Conservation (phyloP, 2,113 vertebrate species). For the human (Homo sapiens) region DNA sequence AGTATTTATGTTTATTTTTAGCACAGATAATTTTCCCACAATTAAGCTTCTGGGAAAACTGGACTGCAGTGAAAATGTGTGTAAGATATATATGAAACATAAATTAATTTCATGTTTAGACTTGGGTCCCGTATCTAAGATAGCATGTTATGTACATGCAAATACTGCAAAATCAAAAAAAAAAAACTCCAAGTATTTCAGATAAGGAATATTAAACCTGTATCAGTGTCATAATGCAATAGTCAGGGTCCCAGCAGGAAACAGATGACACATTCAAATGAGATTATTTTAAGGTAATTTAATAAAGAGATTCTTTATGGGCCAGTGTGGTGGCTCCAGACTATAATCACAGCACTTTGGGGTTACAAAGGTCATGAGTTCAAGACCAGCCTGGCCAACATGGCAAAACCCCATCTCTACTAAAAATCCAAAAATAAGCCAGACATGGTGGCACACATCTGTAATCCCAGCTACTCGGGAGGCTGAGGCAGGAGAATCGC, state of each 20-base stretch:
- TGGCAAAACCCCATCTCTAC: too few species aligned
- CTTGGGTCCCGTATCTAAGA: background rate
- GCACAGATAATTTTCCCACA: background rate
- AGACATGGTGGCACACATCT: too few species aligned
- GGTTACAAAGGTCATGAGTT: too few species aligned
- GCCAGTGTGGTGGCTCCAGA: too few species aligned
- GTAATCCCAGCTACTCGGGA: too few species aligned
- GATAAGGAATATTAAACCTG: background rate
- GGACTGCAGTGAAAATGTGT: background rate
- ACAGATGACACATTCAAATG: background rate
- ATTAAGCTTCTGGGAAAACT: background rate
- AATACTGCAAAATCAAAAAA: background rate
- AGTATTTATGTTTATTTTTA: background rate
- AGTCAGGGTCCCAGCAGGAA: background rate
- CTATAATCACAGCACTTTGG: too few species aligned
- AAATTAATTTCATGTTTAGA: background rate
- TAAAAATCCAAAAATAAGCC: too few species aligned
- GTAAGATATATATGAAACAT: background rate
- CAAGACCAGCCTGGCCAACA: too few species aligned
- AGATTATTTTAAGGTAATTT: background rate
- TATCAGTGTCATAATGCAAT: background rate
- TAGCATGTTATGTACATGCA: background rate
- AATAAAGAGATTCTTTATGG: background rate
- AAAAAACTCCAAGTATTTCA: background rate
- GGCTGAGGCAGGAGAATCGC: too few species aligned